Percentiles rank a stretch among this genome's conserved stretches.
Conservation (phyloP, 1,140 invertebrate genomes). For the Drosophila nigromelanica region DNA sequence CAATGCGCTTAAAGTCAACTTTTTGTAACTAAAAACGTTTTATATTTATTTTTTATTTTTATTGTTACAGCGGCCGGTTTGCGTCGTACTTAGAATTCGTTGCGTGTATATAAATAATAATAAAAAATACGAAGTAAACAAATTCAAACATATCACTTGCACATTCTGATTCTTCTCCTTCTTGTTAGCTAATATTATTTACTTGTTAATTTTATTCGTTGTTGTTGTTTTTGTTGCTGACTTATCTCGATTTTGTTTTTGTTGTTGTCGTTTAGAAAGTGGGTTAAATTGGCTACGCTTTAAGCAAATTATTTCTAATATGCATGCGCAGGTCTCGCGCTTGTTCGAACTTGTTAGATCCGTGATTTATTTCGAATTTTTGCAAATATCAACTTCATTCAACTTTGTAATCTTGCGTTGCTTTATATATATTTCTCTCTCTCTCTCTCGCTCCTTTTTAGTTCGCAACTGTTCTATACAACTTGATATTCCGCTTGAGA, state of each 20-base stretch:
- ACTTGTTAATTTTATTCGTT: slow-evolving; percentile 73
- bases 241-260: slow-evolving; percentile 47
- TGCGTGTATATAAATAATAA: slow-evolving; percentile 32
- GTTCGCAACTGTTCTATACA: slow-evolving; percentile 58
- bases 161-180: slow-evolving; percentile 44
- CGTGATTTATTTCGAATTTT: slow-evolving; percentile 66
- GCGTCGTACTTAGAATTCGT: slow-evolving; percentile 46
- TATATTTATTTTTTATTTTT: slow-evolving; percentile 25
- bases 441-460: slow-evolving; percentile 31
- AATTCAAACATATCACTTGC: slow-evolving; percentile 66
- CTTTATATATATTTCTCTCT: slow-evolving; percentile 15
- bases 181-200: slow-evolving; percentile 59
- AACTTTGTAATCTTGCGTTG: slow-evolving; percentile 69
- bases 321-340: slow-evolving; percentile 27
- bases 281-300: slow-evolving; percentile 64
- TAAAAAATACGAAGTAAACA: slow-evolving; percentile 48
- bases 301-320: slow-evolving; percentile 59
- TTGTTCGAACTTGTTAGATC: slow-evolving; percentile 52
- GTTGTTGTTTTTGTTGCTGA: slow-evolving; percentile 51
- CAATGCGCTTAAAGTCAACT: slow-evolving; percentile 66
- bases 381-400: slow-evolving; percentile 75
- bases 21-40: slow-evolving; percentile 24
- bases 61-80: slow-evolving; percentile 22
- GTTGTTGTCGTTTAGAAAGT: slow-evolving; percentile 74
- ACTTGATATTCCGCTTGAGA: slow-evolving; percentile 66